Conservation (phyloP, 2,797 vertebrate genomes). For the Chiroxiphia lanceolata region DNA sequence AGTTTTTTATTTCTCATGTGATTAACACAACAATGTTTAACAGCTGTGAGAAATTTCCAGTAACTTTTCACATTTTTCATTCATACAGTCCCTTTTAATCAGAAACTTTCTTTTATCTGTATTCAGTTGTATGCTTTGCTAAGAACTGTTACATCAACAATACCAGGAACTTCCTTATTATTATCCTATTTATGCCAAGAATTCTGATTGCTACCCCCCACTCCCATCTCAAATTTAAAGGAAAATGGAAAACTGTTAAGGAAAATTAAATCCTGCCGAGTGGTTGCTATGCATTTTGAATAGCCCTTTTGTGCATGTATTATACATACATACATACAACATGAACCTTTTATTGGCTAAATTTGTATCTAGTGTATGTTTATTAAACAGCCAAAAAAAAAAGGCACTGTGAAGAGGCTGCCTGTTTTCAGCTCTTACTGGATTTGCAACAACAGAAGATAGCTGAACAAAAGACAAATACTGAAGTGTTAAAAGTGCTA, state of each 20-base stretch:
- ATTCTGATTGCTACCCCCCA: constrained; percentile 44
- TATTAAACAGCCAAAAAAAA: constrained; percentile 27
- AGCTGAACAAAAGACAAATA: constrained; percentile 38
- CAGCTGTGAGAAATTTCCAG: neutral
- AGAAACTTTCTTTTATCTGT: constrained; percentile 43
- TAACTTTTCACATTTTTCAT: constrained; percentile 7
- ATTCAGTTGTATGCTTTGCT: constrained; percentile 23
- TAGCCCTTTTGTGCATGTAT: constrained; percentile 52
- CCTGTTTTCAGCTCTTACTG: neutral
- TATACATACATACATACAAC: constrained; percentile 53
- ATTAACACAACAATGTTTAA: constrained; percentile 6
- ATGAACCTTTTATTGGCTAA: constrained; percentile 54
- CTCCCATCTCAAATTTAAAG: constrained; percentile 57
- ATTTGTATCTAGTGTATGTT: constrained; percentile 57
- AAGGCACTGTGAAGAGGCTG: neutral
- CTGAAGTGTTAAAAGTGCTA: constrained; percentile 32
- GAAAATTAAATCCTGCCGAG: constrained; percentile 61
- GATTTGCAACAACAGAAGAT: neutral
- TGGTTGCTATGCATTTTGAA: constrained; percentile 61
- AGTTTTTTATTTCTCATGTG: neutral
- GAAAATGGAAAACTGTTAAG: constrained; percentile 58
- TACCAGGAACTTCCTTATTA: constrained; percentile 54
- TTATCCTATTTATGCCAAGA: constrained; percentile 52
- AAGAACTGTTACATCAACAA: constrained; percentile 44
- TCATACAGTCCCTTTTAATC: neutral